Evolutionary conservation across 1,140 invertebrate species (phyloP), one percentile per base, ranked within the genome.

Genomic region (Drosophila willistoni): DNA sequence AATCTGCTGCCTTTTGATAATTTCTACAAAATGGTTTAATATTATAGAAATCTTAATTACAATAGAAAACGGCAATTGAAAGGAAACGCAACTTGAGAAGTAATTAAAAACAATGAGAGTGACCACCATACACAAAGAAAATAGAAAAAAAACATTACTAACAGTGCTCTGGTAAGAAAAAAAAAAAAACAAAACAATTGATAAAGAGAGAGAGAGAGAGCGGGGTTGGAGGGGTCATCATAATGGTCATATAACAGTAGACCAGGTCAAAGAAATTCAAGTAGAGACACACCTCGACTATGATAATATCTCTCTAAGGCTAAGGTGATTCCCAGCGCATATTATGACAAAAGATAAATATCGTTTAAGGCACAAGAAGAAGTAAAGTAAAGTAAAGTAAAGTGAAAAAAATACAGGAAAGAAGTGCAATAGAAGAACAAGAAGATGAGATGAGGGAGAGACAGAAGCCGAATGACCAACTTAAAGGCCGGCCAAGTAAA

Each of bases 291-390:
- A 44, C 59, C 66, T 61, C 54, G 75, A 66, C 82, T 64, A 57
- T 65, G 84, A 87, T 89, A 87, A 84, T 89, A 89, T 87, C 84
- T 67, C 42, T 44, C 14, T 51, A 22, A 22, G 68, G 75, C 72
- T 74, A 84, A 89, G 84, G 84, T 87, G 84, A 87, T 87, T 87
- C 84, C 84, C 84, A 87, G 84, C 78, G 84, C 84, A 89, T 87
- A 87, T 87, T 87, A 87, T 87, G 84, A 87, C 84, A 89, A 82
- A 51, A 87, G 84, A 87, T 87, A 87, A 89, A 68, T 81, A 87
- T 87, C 84, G 80, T 73, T 70, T 78, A 75, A 87, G 83, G 79
- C 64, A 59, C 56, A 54, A 39, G 68, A 57, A 12, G 42, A 44
- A 51, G 14, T 19, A 17, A 3, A 47, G 7, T 9, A 51, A 51